phyloP scores from a whole-genome alignment of 2,797 vertebrate genomes.

The Choloepus didactylus region DNA sequence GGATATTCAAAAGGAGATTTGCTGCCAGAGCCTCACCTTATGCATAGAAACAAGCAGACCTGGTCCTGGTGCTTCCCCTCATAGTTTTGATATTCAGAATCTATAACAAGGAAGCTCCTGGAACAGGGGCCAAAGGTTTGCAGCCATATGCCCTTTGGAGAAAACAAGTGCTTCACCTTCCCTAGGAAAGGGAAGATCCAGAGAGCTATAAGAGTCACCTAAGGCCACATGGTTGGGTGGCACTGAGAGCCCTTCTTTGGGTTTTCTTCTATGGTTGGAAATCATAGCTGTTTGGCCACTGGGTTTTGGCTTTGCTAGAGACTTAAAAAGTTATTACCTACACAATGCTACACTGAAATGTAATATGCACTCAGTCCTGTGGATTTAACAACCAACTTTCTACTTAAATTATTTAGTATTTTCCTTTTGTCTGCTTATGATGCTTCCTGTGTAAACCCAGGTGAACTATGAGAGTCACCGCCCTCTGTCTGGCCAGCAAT shows the following conservation, averaged over 20 bases:
- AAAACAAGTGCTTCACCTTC: not conserved
- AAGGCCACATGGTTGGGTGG: not conserved
- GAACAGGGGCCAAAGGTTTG: not conserved
- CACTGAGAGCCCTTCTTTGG: not conserved
- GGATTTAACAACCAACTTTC: conserved; percentile 29
- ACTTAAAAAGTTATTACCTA: conserved; percentile 18
- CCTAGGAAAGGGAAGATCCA: not conserved
- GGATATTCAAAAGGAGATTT: not conserved
- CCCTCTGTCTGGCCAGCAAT: not conserved
- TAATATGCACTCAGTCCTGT: not conserved
- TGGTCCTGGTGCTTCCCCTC: too few relatives aligned
- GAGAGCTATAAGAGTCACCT: not conserved
- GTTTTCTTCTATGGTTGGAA: not conserved
- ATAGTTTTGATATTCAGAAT: conserved; percentile 2
- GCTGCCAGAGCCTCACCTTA: not conserved
- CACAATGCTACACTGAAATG: conserved; percentile 51
- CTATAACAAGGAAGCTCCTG: not conserved
- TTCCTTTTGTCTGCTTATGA: conserved; percentile 51
- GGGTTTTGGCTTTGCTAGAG: not conserved
- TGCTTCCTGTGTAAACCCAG: not conserved
- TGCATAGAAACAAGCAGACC: too few relatives aligned
- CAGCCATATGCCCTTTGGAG: not conserved
- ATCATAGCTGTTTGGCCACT: not conserved
- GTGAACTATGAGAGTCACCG: not conserved
- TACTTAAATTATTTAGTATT: conserved; percentile 75